Conservation (phyloP, 1,140 invertebrate species). For the Diachasma alloeum region DNA sequence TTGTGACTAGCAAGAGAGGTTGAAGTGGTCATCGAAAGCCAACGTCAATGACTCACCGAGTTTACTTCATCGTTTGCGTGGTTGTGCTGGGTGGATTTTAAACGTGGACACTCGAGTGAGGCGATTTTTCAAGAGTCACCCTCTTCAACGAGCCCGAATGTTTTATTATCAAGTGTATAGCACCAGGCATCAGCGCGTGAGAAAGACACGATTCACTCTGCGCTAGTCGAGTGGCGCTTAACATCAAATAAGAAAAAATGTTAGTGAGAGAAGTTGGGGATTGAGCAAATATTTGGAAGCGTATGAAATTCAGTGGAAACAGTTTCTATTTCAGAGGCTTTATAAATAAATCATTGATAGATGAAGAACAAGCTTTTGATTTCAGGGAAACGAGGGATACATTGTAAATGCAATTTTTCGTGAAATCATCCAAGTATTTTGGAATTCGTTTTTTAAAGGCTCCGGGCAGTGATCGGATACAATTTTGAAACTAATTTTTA, state of each 20-base stretch:
- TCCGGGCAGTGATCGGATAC: no score
- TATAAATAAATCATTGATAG: background rate
- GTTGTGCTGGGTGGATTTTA: background rate
- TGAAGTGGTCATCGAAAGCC: background rate
- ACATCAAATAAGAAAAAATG: background rate
- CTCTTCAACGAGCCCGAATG: background rate
- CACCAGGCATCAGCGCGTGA: background rate
- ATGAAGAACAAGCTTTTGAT: background rate
- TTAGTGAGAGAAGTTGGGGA: background rate
- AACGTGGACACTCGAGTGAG: background rate
- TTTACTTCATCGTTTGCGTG: background rate
- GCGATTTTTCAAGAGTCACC: constrained; percentile 15
- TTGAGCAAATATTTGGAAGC: constrained; percentile 1
- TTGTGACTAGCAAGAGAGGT: background rate
- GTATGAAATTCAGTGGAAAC: background rate
- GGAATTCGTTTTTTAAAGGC: no score
- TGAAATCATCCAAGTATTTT: background rate
- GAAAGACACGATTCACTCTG: constrained; percentile 1
- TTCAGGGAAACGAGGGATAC: no score
- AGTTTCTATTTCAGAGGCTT: background rate
- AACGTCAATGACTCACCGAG: background rate
- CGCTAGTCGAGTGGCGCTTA: background rate
- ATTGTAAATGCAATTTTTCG: background rate
- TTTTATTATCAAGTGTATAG: background rate
- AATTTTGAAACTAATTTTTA: no score